Base-by-base conservation (phyloP, 1,140 invertebrate species). In the Drosophila auraria region DNA sequence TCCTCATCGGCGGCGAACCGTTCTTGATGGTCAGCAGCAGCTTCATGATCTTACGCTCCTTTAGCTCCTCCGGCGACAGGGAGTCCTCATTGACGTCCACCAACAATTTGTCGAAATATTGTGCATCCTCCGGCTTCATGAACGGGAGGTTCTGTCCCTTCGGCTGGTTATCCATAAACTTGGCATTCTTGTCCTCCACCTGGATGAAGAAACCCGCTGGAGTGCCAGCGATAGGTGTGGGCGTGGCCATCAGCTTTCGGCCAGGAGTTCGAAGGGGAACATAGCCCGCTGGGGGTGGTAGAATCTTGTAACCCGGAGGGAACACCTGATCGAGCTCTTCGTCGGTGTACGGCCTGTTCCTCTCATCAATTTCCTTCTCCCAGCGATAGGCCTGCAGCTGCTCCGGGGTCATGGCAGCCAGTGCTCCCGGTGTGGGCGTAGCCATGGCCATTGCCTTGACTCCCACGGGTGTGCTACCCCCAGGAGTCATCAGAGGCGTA, bases 1-100 rank as follows among this genome's bases (percentile, higher is more conserved):
- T 99, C 72, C 99, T 95, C 98, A 99, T 99, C 0, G 99, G 99
- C 17, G 99, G 99, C 7, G 99, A 99, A 14, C 99, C 99, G 93
- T 99, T 99, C 94, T 99, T 99, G 54, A 99, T 99, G 94, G 99
- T 99, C 42, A 99, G 93, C 60, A 99, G 92, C 3, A 99, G 94
- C 91, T 99, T 99, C 99, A 99, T 99, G 27, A 99, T 99, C 94
- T 99, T 99, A 15, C 99, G 94, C 93, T 99, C 99, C 93, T 99
- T 99, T 71, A 98, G 96, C 92, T 99, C 99, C 91, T 99, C 99
- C 1, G 98, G 98, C 64, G 97, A 97, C 15, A 99, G 94, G 0
- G 96, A 94, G 87, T 99, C 98, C 94, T 99, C 99, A 93, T 99
- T 99, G 9, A 99, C 98, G 93, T 99, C 99, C 40, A 99, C 95